A percentile compares a stretch with the other conserved stretches of the same genome.
Conservation (phyloP, 1,140 invertebrate genomes). For the Gonioctena quinquepunctata region DNA sequence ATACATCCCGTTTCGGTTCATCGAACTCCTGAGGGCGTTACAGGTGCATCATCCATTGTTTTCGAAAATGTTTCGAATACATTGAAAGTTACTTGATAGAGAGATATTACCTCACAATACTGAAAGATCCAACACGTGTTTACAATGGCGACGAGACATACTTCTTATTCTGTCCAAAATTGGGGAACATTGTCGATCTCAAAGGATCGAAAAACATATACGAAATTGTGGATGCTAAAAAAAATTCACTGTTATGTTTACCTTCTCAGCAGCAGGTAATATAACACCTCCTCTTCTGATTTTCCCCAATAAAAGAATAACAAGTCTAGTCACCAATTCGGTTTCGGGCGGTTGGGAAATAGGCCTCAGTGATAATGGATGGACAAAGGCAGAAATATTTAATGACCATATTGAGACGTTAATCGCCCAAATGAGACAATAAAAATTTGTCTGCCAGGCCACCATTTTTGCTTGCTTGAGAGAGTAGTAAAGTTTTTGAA, state of each 20-base stretch:
- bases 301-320: too few relatives aligned
- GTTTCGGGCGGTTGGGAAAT: too few relatives aligned
- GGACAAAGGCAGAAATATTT: too few relatives aligned
- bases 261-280: too few relatives aligned
- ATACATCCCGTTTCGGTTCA: background rate
- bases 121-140: slow-evolving; percentile 40
- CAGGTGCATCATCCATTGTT: background rate
- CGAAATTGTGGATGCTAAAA: slow-evolving; percentile 33
- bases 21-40: background rate
- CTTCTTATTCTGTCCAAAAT: slow-evolving; percentile 48
- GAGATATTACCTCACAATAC: slow-evolving; percentile 27
- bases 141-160: slow-evolving; percentile 53
- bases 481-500: too few relatives aligned
- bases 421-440: too few relatives aligned
- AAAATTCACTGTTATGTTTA: slow-evolving; percentile 24
- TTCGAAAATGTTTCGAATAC: background rate
- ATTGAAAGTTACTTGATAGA: slow-evolving; percentile 40
- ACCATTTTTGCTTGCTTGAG: too few relatives aligned
- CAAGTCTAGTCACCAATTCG: too few relatives aligned
- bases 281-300: too few relatives aligned
- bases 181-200: slow-evolving; percentile 35
- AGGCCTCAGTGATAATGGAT: too few relatives aligned
- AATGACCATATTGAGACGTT: too few relatives aligned
- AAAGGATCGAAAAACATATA: slow-evolving; percentile 49
- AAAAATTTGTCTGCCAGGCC: too few relatives aligned